A percentile compares a stretch with the other conserved stretches of the same genome.
These are phyloP conservation scores for Sialia sialis DNA, from an alignment of 2,113 vertebrate species.

Conservation along the genomic window DNA sequence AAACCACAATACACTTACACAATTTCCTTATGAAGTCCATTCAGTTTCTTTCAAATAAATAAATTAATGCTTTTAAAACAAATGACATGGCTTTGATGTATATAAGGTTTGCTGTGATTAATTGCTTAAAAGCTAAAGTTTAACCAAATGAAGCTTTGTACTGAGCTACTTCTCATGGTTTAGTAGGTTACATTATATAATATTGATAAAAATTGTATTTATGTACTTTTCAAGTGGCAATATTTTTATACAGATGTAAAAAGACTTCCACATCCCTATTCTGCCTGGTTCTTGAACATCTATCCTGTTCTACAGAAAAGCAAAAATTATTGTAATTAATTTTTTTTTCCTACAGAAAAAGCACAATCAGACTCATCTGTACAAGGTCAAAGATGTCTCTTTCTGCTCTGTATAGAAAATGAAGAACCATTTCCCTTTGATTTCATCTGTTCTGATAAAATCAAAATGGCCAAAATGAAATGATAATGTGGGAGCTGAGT, in stretches of 20 bases:
- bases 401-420: not conserved
- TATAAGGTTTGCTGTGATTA: not conserved
- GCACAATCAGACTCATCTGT: not conserved
- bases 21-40: not conserved
- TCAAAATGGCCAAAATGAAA: not conserved
- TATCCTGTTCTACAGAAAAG: not conserved
- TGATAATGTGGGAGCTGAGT: not conserved
- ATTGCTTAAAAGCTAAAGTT: not conserved
- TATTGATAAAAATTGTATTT: not conserved
- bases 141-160: not conserved
- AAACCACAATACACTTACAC: rapidly evolving
- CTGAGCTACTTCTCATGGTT: not conserved
- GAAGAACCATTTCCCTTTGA: not conserved
- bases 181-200: not conserved
- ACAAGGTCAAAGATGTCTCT: not conserved
- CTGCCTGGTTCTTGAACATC: not conserved
- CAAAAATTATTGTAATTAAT: not conserved
- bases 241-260: not conserved
- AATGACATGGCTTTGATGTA: not conserved
- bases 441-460: not conserved
- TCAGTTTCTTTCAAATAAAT: not conserved
- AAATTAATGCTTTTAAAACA: not conserved
- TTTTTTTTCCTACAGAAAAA: not conserved
- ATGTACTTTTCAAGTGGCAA: not conserved
- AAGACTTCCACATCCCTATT: not conserved